phyloP scores from a whole-genome alignment of 2,797 vertebrate species.

The Sphenodon punctatus region DNA sequence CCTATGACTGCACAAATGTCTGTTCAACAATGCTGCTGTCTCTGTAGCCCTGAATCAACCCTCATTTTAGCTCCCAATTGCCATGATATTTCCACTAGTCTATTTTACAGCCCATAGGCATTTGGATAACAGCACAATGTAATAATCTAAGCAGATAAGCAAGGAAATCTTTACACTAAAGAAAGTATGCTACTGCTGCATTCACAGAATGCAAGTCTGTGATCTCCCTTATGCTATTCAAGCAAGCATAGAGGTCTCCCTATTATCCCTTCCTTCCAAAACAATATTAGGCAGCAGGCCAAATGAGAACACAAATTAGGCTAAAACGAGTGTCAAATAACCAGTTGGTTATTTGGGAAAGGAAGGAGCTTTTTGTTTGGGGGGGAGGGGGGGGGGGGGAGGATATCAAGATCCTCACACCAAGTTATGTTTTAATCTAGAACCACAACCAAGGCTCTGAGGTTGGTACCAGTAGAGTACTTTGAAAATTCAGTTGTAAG shows the following conservation, averaged over 20 bases:
- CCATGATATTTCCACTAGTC: not conserved
- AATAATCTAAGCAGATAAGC: not conserved
- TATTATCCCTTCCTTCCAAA: not conserved
- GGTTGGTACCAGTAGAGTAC: too few species aligned
- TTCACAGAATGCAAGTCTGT: not conserved
- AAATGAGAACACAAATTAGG: rapidly evolving
- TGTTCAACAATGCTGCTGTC: not conserved
- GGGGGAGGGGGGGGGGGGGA: not conserved
- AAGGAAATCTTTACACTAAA: conserved; percentile 19
- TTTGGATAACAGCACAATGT: not conserved
- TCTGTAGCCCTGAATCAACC: conserved; percentile 4
- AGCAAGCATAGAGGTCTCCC: rapidly evolving
- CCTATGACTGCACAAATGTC: not conserved
- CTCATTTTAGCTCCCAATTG: not conserved
- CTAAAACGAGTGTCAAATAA: rapidly evolving
- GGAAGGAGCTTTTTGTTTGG: too few species aligned
- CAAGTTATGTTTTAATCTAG: not conserved
- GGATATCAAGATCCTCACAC: not conserved
- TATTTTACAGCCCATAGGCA: too few species aligned
- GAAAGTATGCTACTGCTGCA: not conserved
- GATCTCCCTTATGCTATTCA: not conserved
- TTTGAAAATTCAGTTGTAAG: too few species aligned
- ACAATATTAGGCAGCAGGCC: not conserved
- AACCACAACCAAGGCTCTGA: too few species aligned
- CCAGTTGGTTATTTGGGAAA: too few species aligned